Base-by-base conservation (phyloP, 2,797 vertebrate species). In the Pantherophis vulpinus region DNA sequence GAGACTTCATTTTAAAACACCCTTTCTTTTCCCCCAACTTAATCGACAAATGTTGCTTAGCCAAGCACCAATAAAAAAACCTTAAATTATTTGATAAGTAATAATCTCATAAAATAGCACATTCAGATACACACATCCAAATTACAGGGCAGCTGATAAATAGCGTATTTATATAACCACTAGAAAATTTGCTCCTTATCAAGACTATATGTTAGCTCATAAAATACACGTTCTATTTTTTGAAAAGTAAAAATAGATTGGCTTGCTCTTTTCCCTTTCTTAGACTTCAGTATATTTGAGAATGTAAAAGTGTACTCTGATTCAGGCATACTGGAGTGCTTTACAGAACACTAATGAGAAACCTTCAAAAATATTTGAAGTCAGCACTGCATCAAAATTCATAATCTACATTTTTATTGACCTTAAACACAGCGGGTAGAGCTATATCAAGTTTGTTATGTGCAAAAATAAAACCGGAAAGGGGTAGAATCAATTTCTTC, bases 321-420 rank as follows among this genome's bases (percentile, higher is more conserved):
- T 90, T 37, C 55, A 93, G 92, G 88, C 47, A 29, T 93, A 95
- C 91, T 87, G 51, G 92, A 79, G 86, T 95, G 88, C 60, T 95
- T 96, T 94, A 60, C 93, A 95, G 93, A 94, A 91, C 20, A 94
- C 93, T 95, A 94, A 95, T 94, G 66, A 94, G 87, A 20, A 55
- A 93, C 63, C 89, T 95, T 96, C 63, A 93, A 93, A 93, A 94
- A 86, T 83, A 47, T 95, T 96, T 95, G 94, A 83, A 95, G 89
- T 54, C 60, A 74, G 90, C 87, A 83, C 91, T 93, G 93, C 92
- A 93, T 97, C 96, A 95, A 95, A 91, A 94, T 94, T 94, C 94
- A 29, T 93, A 92, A 91, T 92, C 66, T 12, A 5, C 93, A 87
- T 96, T 10, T 90, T 89, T 59, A 86, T 87, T 2, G 16, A 93